Conservation (phyloP, 1,140 invertebrate species). For the Procambarus clarkii region DNA sequence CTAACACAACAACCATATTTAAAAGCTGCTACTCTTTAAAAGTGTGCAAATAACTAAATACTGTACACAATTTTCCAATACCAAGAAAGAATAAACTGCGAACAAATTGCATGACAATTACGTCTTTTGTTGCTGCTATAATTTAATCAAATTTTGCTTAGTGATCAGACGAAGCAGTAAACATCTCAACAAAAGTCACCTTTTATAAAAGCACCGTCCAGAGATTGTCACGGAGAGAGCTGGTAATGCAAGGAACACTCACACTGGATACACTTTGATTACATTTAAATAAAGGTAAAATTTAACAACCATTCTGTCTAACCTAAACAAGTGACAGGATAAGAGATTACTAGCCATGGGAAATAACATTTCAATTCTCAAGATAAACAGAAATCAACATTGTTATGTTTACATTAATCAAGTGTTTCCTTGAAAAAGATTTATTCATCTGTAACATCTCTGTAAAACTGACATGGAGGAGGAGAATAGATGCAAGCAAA, state of each 20-base stretch:
- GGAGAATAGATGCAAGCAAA: too few species aligned
- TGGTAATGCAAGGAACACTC: background rate
- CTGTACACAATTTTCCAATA: too few species aligned
- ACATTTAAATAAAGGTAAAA: conserved; percentile 75
- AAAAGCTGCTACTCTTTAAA: too few species aligned
- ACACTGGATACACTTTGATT: conserved; percentile 40
- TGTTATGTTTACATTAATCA: background rate
- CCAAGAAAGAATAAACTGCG: too few species aligned
- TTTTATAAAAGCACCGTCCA: background rate
- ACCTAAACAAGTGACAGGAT: conserved; percentile 62
- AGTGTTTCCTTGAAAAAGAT: too few species aligned
- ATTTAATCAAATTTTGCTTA: too few species aligned
- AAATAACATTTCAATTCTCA: background rate
- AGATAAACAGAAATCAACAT: background rate
- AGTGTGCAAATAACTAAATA: too few species aligned
- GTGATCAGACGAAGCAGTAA: background rate
- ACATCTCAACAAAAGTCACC: background rate
- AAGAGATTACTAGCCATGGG: conserved; percentile 25
- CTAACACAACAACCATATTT: too few species aligned
- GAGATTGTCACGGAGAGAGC: background rate
- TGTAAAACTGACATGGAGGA: too few species aligned
- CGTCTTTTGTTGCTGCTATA: too few species aligned
- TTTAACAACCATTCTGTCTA: conserved; percentile 75
- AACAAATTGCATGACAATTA: too few species aligned
- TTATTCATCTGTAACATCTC: too few species aligned